These are phyloP conservation scores for Zygogramma bicolorata DNA, from an alignment of 2,888 invertebrate species.

Conservation along the genomic window DNA sequence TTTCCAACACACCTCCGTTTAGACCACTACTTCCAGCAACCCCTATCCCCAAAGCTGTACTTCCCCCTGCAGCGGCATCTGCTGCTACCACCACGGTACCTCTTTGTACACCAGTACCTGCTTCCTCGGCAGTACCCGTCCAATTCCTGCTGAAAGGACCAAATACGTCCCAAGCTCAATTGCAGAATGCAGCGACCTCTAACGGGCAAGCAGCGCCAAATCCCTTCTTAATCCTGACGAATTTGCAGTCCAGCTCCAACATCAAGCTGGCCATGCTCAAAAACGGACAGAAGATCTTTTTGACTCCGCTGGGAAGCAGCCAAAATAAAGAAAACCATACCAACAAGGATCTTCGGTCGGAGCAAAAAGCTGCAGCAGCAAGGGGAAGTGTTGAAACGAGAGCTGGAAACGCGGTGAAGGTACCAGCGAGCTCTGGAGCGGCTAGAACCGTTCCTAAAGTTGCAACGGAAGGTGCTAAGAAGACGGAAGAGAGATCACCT, in stretches of 20 bases:
- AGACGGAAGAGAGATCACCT: neutral
- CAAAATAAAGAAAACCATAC: neutral
- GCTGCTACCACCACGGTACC: too few relatives aligned
- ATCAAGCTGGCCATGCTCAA: neutral
- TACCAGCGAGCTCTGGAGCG: neutral
- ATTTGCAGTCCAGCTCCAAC: neutral
- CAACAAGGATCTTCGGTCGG: too few relatives aligned
- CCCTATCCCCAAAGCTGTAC: too few relatives aligned
- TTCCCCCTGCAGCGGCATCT: too few relatives aligned
- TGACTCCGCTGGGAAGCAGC: neutral
- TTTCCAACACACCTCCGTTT: too few relatives aligned
- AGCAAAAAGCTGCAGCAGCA: neutral
- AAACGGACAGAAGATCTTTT: neutral
- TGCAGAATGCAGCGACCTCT: neutral
- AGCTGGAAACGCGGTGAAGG: neutral
- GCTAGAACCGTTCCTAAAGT: neutral
- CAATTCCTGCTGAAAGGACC: slow-evolving; percentile 19
- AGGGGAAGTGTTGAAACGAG: neutral
- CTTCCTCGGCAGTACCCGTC: slow-evolving; percentile 5
- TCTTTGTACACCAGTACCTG: neutral
- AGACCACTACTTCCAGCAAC: too few relatives aligned
- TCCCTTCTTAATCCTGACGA: neutral
- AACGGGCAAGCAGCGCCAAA: neutral
- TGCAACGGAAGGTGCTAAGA: neutral
- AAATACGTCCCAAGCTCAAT: neutral